Base-by-base conservation (phyloP, 2,888 invertebrate species). In the Asteroscopus sphinx region DNA sequence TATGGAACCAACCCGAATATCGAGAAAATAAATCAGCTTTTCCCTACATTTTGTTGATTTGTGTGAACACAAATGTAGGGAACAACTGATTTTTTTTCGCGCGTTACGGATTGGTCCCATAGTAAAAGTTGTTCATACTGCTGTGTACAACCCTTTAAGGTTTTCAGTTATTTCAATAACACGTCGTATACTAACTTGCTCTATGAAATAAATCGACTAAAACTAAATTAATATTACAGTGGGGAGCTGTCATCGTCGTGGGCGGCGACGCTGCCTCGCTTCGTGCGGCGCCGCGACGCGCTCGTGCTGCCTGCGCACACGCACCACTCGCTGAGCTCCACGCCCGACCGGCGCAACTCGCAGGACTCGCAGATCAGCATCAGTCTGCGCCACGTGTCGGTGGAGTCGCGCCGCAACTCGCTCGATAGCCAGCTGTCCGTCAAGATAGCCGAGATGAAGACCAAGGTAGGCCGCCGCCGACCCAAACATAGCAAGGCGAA, bases 231-330 rank as follows among this genome's bases (percentile, higher is more conserved):
- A n/a, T 12, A 39, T 49, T 60, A 41, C 48, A 97, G 97, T 59
- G 97, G 97, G 70, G 98, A 98, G 77, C 95, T 99, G 47, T 98
- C 98, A 53, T 98, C 98, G 0, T 97, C 98, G 0, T 99, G 98
- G 98, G 98, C 98, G 35, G 98, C 97, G 49, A 98, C 98, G 68
- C 92, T 99, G 65, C 98, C 98, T 0, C 96, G 98, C 70, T 95
- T 98, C 81, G 96, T 98, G 0, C 96, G 96, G 6, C 95, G 99
- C 2, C 95, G 99, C 76, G 97, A 97, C 76, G 99, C 98, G 0
- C 92, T 99, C 9, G 96, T 61, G 95, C 96, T 81, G 92, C 95
- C 72, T 58, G 69, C 89, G 45, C 94, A 88, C 90, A 89, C 79
- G 47, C 87, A 83, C 48, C 94, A 89, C 90, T 95, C 82, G 82